Conservation (phyloP, 2,113 vertebrate species). For the Ceratotherium simum region DNA sequence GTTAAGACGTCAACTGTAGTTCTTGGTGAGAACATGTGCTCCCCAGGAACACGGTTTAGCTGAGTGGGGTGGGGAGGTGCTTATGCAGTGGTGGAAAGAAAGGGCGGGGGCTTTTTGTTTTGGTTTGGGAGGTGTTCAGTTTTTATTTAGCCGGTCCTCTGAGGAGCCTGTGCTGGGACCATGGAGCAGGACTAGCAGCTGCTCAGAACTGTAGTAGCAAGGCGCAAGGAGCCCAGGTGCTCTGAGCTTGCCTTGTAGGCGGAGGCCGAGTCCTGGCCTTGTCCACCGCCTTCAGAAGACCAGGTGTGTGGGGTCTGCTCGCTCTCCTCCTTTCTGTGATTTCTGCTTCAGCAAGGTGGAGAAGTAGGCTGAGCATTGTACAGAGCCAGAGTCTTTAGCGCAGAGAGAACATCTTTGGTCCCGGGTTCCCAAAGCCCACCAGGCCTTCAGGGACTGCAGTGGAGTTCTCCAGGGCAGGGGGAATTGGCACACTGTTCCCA, state of each 20-base stretch:
- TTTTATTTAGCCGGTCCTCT: background rate
- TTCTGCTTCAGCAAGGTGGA: background rate
- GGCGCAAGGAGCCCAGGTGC: background rate
- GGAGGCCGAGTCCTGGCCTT: background rate
- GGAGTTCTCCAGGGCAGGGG: background rate
- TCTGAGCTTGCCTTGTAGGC: background rate
- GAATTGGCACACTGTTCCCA: background rate
- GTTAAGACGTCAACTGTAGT: background rate
- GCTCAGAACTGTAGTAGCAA: background rate
- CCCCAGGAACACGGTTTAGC: background rate
- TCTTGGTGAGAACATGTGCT: background rate
- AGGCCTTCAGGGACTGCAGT: background rate
- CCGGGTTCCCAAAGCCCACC: background rate
- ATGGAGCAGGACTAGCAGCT: background rate
- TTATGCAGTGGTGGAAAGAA: background rate
- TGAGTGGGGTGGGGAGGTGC: background rate
- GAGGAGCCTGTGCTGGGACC: background rate
- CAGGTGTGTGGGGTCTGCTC: background rate
- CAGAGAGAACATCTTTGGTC: background rate
- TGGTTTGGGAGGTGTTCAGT: background rate
- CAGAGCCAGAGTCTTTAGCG: background rate
- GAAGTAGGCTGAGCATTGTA: background rate
- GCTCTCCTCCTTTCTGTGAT: background rate
- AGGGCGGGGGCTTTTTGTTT: background rate
- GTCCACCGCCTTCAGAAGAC: background rate